Base-by-base conservation (phyloP, 2,113 vertebrate species). In the Peromyscus polionotus region DNA sequence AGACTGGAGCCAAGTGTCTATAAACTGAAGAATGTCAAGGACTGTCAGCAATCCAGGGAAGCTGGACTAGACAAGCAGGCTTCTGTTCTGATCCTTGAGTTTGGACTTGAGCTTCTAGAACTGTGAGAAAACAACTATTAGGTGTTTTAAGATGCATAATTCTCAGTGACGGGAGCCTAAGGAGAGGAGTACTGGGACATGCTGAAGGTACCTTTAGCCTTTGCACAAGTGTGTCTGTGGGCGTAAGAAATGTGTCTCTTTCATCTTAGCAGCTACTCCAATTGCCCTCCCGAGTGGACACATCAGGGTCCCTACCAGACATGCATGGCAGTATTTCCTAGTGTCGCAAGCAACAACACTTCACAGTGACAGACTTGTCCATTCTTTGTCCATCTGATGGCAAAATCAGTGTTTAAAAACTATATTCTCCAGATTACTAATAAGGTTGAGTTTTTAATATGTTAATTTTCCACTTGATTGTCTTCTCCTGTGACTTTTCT, bases 401-500 rank as follows among this genome's bases (percentile, higher is more conserved):
- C 31, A 81, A 94, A 76, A 86, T n/a, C 48, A 93, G 42, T 24
- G 59, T 65, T 16, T n/a, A 26, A 80, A 90, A 76, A 31, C 33
- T 33, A 33, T 42, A 90, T 95, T 95, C 48, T 51, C 11, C 70
- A 51, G 42, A 86, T 91, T 91, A 86, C 36, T 45, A 84, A 75
- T 42, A 84, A 95, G 83, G 63, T 79, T 97, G 59, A 61, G 7
- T 68, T 92, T 93, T 88, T 75, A 7, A 61, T 72, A 63, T 81
- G 94, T 72, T 96, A 85, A 90, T 91, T 97, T 96, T 90, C 48
- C 20, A 45, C 68, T 88, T 91, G 59, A 92, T 88, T 92, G 65
- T 85, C 90, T 95, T 77, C 72, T 94, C 61, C 65, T 88, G 20
- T 72, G 92, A 88, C 54, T 91, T 93, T 33, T 87, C 76, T 95